Evolutionary conservation across 2,888 invertebrate genomes (phyloP).

Genomic region (Proisotoma minuta): DNA sequence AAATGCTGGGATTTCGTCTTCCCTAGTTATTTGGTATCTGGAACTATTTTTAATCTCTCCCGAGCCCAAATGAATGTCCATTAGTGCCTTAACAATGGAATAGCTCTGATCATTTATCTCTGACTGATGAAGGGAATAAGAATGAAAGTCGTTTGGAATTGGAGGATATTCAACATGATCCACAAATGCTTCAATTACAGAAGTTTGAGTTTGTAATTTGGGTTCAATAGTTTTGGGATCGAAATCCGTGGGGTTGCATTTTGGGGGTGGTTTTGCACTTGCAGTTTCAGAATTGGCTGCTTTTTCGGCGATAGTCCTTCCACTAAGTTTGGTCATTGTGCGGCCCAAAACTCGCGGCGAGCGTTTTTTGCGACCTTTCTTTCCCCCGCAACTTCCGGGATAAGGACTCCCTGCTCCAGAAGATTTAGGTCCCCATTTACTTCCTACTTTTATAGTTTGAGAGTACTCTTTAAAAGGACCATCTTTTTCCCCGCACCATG

Average conservation of each 20-base stretch:
- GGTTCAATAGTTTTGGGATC: constrained; percentile 9
- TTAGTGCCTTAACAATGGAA: constrained; percentile 14
- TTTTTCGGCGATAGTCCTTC: too few species aligned
- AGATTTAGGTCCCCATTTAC: not conserved
- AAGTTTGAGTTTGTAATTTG: not conserved
- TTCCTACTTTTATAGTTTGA: constrained; percentile 20
- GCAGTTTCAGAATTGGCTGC: not conserved
- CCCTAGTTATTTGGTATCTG: not conserved
- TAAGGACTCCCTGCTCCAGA: not conserved
- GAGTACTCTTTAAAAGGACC: constrained; percentile 13
- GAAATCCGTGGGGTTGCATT: constrained; percentile 21
- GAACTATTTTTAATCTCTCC: not conserved
- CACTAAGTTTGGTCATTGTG: too few species aligned
- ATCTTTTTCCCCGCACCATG: constrained; percentile 19
- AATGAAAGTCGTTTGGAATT: constrained; percentile 11
- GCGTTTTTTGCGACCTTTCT: too few species aligned
- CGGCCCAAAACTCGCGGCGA: too few species aligned
- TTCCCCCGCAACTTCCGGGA: not conserved
- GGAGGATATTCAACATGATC: not conserved
- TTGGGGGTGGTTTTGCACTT: not conserved
- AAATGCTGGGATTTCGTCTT: constrained; percentile 12
- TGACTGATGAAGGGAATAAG: constrained; percentile 18
- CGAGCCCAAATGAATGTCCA: constrained; percentile 9
- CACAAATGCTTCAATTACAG: constrained; percentile 18
- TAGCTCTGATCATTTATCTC: constrained; percentile 16